A percentile compares a stretch with the other conserved stretches of the same genome.
Evolutionary conservation across 2,888 invertebrate genomes (phyloP).

Genomic region (Ectemnius continuus): DNA sequence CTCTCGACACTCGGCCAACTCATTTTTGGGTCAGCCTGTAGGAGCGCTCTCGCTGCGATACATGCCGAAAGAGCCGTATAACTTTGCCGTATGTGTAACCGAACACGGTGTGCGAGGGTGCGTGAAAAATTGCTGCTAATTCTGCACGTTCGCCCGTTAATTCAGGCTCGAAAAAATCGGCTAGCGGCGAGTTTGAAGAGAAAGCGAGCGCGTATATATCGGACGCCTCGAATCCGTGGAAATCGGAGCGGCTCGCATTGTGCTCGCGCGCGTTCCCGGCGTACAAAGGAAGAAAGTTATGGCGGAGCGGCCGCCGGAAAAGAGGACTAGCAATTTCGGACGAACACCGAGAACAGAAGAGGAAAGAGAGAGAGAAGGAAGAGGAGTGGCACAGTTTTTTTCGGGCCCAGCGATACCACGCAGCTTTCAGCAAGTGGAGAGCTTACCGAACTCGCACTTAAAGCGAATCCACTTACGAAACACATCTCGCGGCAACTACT

Average conservation of each 20-base stretch:
- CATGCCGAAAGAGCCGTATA: no score
- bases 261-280: neutral
- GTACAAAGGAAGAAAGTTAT: neutral
- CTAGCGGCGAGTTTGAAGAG: neutral
- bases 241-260: neutral
- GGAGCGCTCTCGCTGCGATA: no score
- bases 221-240: slow-evolving; percentile 5
- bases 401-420: neutral
- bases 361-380: neutral
- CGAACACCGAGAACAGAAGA: neutral
- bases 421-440: slow-evolving; percentile 7
- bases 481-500: slow-evolving; percentile 27
- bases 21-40: no score
- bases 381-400: neutral
- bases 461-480: slow-evolving; percentile 48
- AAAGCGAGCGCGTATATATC: neutral
- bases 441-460: slow-evolving; percentile 42
- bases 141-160: neutral
- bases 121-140: neutral
- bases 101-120: neutral
- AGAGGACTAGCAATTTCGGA: slow-evolving; percentile 1
- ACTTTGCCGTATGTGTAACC: neutral
- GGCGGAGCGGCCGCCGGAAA: neutral
- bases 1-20: no score
- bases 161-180: neutral